Percentiles rank a stretch among this genome's conserved stretches.
These are phyloP conservation scores for Molanna angustata DNA, from an alignment of 2,888 invertebrate species.

Conservation along the genomic window DNA sequence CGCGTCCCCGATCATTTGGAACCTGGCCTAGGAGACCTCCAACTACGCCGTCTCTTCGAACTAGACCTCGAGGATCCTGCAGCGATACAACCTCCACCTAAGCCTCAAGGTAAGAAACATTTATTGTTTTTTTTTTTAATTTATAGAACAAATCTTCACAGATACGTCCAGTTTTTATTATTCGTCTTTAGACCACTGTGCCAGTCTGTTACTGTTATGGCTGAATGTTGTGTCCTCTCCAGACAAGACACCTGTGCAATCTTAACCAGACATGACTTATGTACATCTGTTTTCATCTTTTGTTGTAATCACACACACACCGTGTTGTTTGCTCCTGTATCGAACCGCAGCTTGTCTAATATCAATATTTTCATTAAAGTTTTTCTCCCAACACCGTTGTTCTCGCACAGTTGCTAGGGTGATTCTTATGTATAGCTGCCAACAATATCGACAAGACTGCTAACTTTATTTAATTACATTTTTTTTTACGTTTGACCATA, in stretches of 20 bases:
- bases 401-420: slow-evolving; percentile 7
- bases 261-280: slow-evolving; percentile 22
- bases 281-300: slow-evolving; percentile 22
- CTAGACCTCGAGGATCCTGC: slow-evolving; percentile 57
- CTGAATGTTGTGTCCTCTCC: no score
- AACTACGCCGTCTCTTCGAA: slow-evolving; percentile 73
- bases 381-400: slow-evolving; percentile 12
- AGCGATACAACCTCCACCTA: slow-evolving; percentile 10
- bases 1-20: slow-evolving; percentile 75
- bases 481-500: no score
- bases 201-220: no score
- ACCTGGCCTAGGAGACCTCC: slow-evolving; percentile 83
- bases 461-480: no score
- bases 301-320: no score
- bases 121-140: no score
- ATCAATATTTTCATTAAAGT: slow-evolving; percentile 29
- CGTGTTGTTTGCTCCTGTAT: slow-evolving; percentile 13
- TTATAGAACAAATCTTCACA: no score
- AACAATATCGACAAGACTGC: no score
- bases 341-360: slow-evolving; percentile 1
- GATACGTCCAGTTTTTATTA: no score
- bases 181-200: no score
- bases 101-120: slow-evolving; percentile 19
- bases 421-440: no score
- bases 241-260: slow-evolving; percentile 22